These are phyloP conservation scores for Pseudachorutes palmiensis DNA, from an alignment of 1,140 invertebrate genomes.

Conservation along the genomic window DNA sequence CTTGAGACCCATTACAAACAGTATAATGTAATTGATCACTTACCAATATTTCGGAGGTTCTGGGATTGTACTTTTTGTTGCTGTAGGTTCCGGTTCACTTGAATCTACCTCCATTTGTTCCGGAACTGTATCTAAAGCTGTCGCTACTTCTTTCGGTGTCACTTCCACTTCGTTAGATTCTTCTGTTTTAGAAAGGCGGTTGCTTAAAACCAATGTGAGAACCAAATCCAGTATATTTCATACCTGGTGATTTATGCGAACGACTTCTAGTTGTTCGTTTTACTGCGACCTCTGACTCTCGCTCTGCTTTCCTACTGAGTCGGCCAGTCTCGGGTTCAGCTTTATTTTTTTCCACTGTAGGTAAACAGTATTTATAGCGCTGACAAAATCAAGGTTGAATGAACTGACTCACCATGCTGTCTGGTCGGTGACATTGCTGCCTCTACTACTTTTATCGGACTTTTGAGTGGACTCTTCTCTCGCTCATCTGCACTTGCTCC, in stretches of 20 bases:
- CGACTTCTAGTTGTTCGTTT: too few relatives aligned
- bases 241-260: too few relatives aligned
- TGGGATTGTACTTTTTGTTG: too few relatives aligned
- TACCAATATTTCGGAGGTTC: too few relatives aligned
- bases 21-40: too few relatives aligned
- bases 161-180: background rate
- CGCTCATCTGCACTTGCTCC: conserved; percentile 29
- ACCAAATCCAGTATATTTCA: too few relatives aligned
- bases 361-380: too few relatives aligned
- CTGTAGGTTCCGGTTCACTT: background rate
- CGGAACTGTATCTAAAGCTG: background rate
- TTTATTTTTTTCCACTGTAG: background rate
- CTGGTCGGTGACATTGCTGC: background rate
- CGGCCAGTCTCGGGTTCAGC: background rate
- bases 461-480: conserved; percentile 18
- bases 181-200: background rate
- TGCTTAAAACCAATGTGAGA: too few relatives aligned
- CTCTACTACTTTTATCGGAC: background rate
- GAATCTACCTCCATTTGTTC: background rate
- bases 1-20: too few relatives aligned
- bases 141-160: background rate
- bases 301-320: background rate
- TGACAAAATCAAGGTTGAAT: too few relatives aligned
- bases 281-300: background rate
- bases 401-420: too few relatives aligned